Base-by-base conservation (phyloP, 37 sponge, comb jelly and placozoan genomes). In the Agelas oroides region DNA sequence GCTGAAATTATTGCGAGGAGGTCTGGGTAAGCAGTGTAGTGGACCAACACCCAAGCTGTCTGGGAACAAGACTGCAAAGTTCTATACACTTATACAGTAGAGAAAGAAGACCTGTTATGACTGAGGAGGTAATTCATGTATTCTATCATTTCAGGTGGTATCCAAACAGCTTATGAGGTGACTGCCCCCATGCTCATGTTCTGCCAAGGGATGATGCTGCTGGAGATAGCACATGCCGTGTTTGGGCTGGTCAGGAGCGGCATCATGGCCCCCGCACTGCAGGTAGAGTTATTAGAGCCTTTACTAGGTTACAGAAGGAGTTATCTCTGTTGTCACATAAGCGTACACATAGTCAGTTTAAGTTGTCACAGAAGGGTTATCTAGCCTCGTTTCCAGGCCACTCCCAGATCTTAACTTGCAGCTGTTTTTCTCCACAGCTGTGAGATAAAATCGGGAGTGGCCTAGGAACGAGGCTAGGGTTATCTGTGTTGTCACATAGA, bases 171-270 rank as follows among this genome's bases (percentile, higher is more conserved):
- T 24, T 94, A 94, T 75, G 87, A 86, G 33, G 64, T 32, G 59
- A 85, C 82, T 28, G 63, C 70, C 30, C 53, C 84, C 11, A 77
- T 72, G 76, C 40, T 94, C 68, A 88, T 71, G 54, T 69, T 88
- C 21, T 83, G 81, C 63, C 89, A 91, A 20, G 13, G 71, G 19
- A 65, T 91, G 71, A 71, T 84, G 58, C 41, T 91, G 31, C 70
- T 94, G 65, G 95, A 94, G 68, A 82, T 91, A 40, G 58, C 91
- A 28, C 92, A 94, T 58, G 35, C 86, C 40, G 64, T 52, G 2
- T 19, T 86, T 18, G 92, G 92, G 24, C 70, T 94, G 1, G 95
- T 94, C 53, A 94, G 85, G 58, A 70, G 86, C 28, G 74, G 63
- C 39, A 53, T 91, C 19, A 15, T 88, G 5, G 32, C 95, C 33